phyloP scores from a whole-genome alignment of 2,888 invertebrate genomes.

The Drosophila lacicola region DNA sequence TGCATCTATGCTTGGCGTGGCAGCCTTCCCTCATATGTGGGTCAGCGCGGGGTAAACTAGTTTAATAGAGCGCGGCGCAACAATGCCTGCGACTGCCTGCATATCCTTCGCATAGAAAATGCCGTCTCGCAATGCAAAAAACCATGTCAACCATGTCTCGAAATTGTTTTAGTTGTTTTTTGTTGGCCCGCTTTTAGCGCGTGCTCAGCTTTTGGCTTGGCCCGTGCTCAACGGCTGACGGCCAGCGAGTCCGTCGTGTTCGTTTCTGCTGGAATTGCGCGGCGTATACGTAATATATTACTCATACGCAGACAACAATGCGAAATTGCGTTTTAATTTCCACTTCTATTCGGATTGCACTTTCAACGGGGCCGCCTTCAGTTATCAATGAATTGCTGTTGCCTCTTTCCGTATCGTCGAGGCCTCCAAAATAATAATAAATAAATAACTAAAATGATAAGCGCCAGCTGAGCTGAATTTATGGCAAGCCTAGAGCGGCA shows the following conservation, averaged over 20 bases:
- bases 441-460: conserved; percentile 29
- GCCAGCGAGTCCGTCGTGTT: conserved; percentile 12
- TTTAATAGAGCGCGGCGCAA: conserved; percentile 38
- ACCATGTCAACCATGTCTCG: conserved; percentile 41
- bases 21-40: conserved; percentile 42
- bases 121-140: conserved; percentile 10
- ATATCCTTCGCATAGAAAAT: conserved; percentile 20
- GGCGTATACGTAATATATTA: conserved; percentile 66
- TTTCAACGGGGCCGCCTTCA: conserved; percentile 11
- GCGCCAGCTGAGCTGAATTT: conserved; percentile 14
- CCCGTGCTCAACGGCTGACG: conserved; percentile 26
- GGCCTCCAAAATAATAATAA: conserved; percentile 15
- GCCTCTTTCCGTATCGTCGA: conserved; percentile 12
- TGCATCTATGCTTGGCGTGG: conserved; percentile 19
- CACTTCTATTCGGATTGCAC: conserved; percentile 14
- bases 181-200: conserved; percentile 27
- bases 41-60: conserved; percentile 51
- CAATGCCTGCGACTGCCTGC: conserved; percentile 33
- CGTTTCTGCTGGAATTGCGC: conserved; percentile 15
- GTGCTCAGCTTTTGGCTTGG: conserved; percentile 19
- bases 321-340: conserved; percentile 58
- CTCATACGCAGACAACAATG: conserved; percentile 53
- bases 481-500: not conserved
- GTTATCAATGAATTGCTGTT: conserved; percentile 39
- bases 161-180: not conserved